These are phyloP conservation scores for Drusus annulatus DNA, from an alignment of 1,140 invertebrate genomes.

Conservation along the genomic window DNA sequence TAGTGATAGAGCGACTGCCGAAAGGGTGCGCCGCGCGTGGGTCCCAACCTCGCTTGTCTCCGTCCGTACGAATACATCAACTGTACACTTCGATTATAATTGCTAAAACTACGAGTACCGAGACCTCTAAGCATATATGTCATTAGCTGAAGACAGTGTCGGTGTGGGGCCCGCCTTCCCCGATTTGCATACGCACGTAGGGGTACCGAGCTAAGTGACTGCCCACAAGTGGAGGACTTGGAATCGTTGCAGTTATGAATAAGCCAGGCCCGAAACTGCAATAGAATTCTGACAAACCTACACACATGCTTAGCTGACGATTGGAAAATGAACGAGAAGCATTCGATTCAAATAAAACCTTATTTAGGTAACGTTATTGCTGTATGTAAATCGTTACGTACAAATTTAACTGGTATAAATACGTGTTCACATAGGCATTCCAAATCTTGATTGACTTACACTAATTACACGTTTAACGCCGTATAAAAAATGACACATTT, in stretches of 20 bases:
- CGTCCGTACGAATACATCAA: conserved; percentile 45
- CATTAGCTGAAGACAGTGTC: conserved; percentile 48
- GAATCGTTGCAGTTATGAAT: too few species aligned
- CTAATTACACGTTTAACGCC: too few species aligned
- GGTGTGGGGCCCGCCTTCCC: background rate
- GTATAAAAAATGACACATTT: background rate
- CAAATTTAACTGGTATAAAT: too few species aligned
- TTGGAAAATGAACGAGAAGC: too few species aligned
- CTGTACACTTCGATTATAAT: conserved; percentile 48
- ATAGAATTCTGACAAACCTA: too few species aligned
- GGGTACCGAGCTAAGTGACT: background rate
- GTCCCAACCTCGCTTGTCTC: conserved; percentile 47
- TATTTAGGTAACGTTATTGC: too few species aligned
- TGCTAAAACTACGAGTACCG: conserved; percentile 51
- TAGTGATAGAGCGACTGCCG: background rate
- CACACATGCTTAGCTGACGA: too few species aligned
- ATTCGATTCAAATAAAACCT: too few species aligned
- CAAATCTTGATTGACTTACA: too few species aligned
- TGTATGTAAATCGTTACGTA: too few species aligned
- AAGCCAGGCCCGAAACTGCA: too few species aligned
- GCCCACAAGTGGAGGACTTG: background rate
- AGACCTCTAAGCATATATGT: conserved; percentile 43
- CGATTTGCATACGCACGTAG: conserved; percentile 25
- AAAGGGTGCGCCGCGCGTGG: conserved; percentile 51
- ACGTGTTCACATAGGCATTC: too few species aligned